Percentiles rank a stretch among this genome's conserved stretches.
These are phyloP conservation scores for Borostomias antarcticus DNA, from an alignment of 2,797 vertebrate species.

Conservation along the genomic window DNA sequence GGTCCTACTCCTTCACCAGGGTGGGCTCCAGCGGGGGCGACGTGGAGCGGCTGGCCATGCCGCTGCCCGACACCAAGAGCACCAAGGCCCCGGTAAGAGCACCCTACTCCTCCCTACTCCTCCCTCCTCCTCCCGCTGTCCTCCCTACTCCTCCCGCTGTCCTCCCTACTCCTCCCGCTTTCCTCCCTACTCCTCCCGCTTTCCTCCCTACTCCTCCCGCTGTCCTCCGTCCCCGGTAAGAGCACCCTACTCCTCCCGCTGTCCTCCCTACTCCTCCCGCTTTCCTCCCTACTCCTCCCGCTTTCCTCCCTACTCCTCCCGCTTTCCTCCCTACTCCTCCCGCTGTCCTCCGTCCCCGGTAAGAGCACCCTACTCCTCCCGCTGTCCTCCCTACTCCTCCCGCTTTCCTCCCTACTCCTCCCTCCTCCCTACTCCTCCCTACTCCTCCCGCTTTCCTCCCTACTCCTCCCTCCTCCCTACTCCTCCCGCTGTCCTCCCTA, in stretches of 20 bases:
- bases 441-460: no score
- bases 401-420: background rate
- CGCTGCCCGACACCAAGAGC: conserved; percentile 93
- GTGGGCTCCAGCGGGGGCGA: conserved; percentile 95
- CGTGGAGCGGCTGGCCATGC: conserved; percentile 91
- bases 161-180: no score
- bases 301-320: conserved; percentile 36
- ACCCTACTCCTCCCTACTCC: background rate
- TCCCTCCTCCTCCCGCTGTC: background rate
- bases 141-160: background rate
- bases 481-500: background rate
- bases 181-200: no score
- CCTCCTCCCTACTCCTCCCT: no score
- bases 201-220: no score
- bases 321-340: conserved; percentile 62
- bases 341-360: conserved; percentile 70
- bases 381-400: no score
- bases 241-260: no score
- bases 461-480: background rate
- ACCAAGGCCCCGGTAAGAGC: conserved; percentile 91
- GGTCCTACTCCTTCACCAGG: conserved; percentile 97
- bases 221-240: no score
- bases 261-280: no score
- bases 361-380: conserved; percentile 71
- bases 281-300: no score